These are phyloP conservation scores for Eupithecia centaureata DNA, from an alignment of 2,888 invertebrate genomes.

Conservation along the genomic window DNA sequence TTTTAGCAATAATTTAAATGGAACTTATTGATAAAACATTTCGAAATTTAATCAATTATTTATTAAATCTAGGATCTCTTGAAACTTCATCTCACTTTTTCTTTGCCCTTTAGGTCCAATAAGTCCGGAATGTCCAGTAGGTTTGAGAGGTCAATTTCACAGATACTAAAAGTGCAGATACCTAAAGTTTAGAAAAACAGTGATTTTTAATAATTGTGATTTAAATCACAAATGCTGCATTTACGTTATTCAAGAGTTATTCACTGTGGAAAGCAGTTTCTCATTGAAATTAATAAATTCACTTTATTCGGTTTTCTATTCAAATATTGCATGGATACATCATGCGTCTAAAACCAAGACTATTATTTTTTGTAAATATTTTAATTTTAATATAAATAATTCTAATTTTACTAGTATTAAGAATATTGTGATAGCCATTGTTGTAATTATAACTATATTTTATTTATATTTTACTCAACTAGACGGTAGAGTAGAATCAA, in stretches of 20 bases:
- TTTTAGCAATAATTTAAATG: neutral
- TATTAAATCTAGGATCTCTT: neutral
- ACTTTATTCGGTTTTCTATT: constrained; percentile 15
- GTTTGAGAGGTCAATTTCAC: no score
- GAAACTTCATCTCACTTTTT: neutral
- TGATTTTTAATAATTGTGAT: neutral
- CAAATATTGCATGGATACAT: constrained; percentile 20
- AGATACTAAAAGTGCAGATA: neutral
- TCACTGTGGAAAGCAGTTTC: neutral
- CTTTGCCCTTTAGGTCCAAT: no score
- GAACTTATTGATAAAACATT: neutral
- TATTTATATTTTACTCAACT: constrained; percentile 19
- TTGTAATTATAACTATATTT: constrained; percentile 24
- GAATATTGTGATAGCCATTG: constrained; percentile 34
- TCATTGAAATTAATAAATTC: neutral
- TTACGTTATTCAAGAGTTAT: neutral
- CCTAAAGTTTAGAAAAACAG: neutral
- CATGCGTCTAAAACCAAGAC: constrained; percentile 8
- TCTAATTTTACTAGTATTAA: constrained; percentile 26
- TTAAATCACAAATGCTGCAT: neutral
- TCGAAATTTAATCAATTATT: neutral
- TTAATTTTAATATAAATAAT: no score
- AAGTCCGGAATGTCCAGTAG: no score
- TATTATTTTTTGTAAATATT: constrained; percentile 28
- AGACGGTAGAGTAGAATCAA: constrained; percentile 18